A percentile compares a stretch with the other conserved stretches of the same genome.
Conservation (phyloP, 1,140 invertebrate species). For the Watersipora subatra region DNA sequence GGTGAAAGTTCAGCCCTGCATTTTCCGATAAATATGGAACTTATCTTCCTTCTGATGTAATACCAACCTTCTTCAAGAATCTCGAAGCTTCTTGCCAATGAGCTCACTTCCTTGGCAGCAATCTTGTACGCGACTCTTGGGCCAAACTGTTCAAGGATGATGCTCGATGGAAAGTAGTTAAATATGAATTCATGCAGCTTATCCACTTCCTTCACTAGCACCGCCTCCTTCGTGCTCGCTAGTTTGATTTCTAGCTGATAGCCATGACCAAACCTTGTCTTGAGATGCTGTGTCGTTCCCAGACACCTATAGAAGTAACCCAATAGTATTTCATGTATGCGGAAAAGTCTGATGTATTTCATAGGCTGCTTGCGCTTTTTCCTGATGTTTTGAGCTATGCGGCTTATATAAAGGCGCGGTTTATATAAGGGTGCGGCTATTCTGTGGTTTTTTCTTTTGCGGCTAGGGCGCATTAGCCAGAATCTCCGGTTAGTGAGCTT, state of each 20-base stretch:
- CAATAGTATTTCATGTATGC: too few relatives aligned
- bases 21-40: too few relatives aligned
- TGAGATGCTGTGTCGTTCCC: slow-evolving; percentile 41
- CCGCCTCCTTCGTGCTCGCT: slow-evolving; percentile 43
- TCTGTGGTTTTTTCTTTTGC: background rate
- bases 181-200: slow-evolving; percentile 5
- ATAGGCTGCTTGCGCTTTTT: background rate
- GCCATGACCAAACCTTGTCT: slow-evolving; percentile 34
- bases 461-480: background rate
- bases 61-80: slow-evolving; percentile 62
- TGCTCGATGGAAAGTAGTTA: slow-evolving; percentile 53
- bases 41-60: too few relatives aligned
- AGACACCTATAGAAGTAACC: slow-evolving; percentile 38
- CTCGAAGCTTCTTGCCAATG: slow-evolving; percentile 60
- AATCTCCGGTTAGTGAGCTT: too few relatives aligned
- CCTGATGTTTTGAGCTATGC: too few relatives aligned
- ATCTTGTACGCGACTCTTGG: slow-evolving; percentile 65
- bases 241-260: slow-evolving; percentile 52
- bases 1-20: too few relatives aligned
- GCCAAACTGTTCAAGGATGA: slow-evolving; percentile 61
- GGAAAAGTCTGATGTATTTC: background rate
- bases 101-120: slow-evolving; percentile 58
- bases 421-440: too few relatives aligned
- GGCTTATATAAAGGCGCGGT: too few relatives aligned
- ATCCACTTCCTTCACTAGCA: slow-evolving; percentile 36